Percentiles rank a stretch among this genome's conserved stretches.
phyloP scores from a whole-genome alignment of 2,888 invertebrate species.

The Ochropleura plecta region DNA sequence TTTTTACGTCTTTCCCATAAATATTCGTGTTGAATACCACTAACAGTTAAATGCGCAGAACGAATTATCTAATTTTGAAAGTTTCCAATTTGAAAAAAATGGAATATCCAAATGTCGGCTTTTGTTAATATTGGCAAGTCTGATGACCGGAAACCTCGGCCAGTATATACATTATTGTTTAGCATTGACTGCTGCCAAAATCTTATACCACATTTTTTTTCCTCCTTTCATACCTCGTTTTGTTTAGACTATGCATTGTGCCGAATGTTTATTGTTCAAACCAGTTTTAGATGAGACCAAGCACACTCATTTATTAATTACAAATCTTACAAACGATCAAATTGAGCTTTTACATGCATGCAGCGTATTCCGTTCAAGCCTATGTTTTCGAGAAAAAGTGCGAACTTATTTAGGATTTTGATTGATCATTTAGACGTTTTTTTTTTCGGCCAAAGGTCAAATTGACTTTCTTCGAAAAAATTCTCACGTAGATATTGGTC shows the following conservation, averaged over 20 bases:
- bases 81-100: no score
- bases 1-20: conserved; percentile 19
- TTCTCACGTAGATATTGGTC: conserved; percentile 54
- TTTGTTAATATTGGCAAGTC: conserved; percentile 69
- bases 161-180: conserved; percentile 65
- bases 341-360: conserved; percentile 3
- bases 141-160: conserved; percentile 69
- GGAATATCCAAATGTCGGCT: conserved; percentile 40
- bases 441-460: conserved; percentile 29
- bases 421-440: neutral
- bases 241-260: conserved; percentile 17
- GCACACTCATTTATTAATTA: conserved; percentile 18
- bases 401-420: neutral
- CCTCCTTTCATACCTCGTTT: conserved; percentile 21
- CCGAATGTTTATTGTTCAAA: conserved; percentile 27
- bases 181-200: conserved; percentile 71
- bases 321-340: conserved; percentile 4
- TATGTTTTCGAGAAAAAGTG: neutral
- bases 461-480: conserved; percentile 42
- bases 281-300: conserved; percentile 22
- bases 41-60: conserved; percentile 25
- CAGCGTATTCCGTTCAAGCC: conserved; percentile 10
- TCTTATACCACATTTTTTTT: conserved; percentile 50
- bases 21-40: neutral
- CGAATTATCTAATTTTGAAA: neutral